Conservation (phyloP, 2,113 vertebrate genomes). For the Tachysurus vachellii region DNA sequence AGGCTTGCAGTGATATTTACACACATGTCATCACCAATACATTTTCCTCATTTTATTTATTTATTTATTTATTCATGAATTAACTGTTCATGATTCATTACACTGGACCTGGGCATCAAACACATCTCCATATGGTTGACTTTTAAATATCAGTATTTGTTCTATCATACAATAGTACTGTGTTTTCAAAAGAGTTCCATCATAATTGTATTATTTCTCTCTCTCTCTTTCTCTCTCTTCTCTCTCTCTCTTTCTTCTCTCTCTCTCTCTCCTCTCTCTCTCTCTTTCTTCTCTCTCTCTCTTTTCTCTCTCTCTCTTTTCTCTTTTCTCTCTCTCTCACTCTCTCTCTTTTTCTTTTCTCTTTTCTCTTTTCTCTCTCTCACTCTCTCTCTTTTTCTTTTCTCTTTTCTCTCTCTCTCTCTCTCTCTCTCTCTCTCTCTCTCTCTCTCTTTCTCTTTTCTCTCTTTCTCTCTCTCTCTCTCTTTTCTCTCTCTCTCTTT, state of each 20-base stretch:
- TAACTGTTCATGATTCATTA: neutral
- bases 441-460: too few species aligned
- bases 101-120: neutral
- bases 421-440: constrained; percentile 36
- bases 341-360: constrained; percentile 52
- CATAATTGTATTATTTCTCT: neutral
- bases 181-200: neutral
- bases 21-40: constrained; percentile 2
- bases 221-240: constrained; percentile 9
- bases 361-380: too few species aligned
- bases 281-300: constrained; percentile 38
- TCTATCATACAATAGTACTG: neutral
- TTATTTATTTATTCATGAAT: neutral
- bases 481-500: constrained; percentile 57
- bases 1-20: constrained; percentile 16
- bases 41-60: neutral
- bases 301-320: constrained; percentile 22
- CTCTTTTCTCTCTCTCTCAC: too few species aligned
- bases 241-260: too few species aligned
- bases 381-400: constrained; percentile 11
- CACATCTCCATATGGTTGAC: neutral
- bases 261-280: neutral
- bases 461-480: too few species aligned
- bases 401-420: too few species aligned
- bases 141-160: neutral